A percentile compares a stretch with the other conserved stretches of the same genome.
Conservation (phyloP, 2,113 vertebrate genomes). For the Notarius quadriscutis region DNA sequence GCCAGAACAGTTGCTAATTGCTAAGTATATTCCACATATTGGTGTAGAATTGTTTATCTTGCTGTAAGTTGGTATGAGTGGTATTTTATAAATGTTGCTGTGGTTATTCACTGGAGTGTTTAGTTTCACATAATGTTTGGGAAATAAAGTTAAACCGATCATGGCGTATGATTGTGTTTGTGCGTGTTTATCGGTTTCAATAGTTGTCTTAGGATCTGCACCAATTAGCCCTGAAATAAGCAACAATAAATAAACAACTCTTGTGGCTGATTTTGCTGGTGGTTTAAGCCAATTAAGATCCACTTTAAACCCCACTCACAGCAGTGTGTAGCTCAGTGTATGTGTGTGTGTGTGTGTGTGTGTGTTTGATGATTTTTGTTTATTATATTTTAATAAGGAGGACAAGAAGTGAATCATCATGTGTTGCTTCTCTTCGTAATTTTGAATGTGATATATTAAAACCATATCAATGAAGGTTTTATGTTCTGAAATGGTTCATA, state of each 20-base stretch:
- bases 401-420: background rate
- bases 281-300: background rate
- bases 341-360: background rate
- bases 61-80: background rate
- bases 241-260: background rate
- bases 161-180: background rate
- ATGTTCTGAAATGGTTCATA: background rate
- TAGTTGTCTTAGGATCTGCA: background rate
- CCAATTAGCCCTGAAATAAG: conserved; percentile 8
- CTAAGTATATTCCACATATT: background rate
- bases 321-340: background rate
- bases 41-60: background rate
- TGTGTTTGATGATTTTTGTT: background rate
- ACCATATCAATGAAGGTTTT: background rate
- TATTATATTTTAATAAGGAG: background rate
- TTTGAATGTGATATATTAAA: background rate
- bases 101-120: background rate
- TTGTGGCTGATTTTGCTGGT: background rate
- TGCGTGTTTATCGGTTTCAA: background rate
- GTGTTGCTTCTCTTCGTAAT: background rate
- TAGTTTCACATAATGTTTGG: background rate
- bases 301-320: background rate
- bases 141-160: background rate
- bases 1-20: too few species aligned
- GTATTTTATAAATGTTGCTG: background rate